Percentiles rank a stretch among this genome's conserved stretches.
phyloP scores from a whole-genome alignment of 2,888 invertebrate genomes.

The Drepanosiphum platanoidis region DNA sequence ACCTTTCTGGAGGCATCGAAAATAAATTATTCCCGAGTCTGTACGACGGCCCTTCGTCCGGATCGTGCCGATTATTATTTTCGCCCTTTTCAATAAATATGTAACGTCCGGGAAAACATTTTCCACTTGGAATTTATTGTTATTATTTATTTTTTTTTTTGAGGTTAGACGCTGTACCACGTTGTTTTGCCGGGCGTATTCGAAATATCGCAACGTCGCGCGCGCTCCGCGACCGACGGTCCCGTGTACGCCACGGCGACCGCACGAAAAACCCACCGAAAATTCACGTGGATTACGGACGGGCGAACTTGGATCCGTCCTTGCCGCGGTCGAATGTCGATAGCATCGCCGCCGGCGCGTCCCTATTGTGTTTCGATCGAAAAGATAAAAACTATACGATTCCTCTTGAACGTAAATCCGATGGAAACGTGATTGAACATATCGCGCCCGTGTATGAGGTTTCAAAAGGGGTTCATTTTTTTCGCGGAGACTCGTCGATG shows the following conservation, averaged over 20 bases:
- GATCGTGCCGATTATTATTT: not conserved
- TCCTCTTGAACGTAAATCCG: too few relatives aligned
- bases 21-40: not conserved
- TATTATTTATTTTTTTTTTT: not conserved
- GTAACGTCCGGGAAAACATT: not conserved
- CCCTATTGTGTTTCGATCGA: not conserved
- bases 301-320: not conserved
- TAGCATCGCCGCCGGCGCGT: too few relatives aligned
- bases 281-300: not conserved
- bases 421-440: too few relatives aligned
- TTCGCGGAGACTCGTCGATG: too few relatives aligned
- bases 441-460: too few relatives aligned
- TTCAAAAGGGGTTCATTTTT: too few relatives aligned
- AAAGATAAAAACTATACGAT: not conserved
- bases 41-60: too few relatives aligned
- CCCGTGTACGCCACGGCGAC: not conserved
- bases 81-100: not conserved
- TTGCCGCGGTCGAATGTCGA: not conserved
- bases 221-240: not conserved
- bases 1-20: not conserved
- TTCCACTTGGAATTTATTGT: not conserved
- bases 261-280: not conserved
- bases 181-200: slow-evolving; percentile 46
- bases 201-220: slow-evolving; percentile 39
- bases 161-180: not conserved